Base-by-base conservation (phyloP, 2,113 vertebrate species). In the Ellobius talpinus region DNA sequence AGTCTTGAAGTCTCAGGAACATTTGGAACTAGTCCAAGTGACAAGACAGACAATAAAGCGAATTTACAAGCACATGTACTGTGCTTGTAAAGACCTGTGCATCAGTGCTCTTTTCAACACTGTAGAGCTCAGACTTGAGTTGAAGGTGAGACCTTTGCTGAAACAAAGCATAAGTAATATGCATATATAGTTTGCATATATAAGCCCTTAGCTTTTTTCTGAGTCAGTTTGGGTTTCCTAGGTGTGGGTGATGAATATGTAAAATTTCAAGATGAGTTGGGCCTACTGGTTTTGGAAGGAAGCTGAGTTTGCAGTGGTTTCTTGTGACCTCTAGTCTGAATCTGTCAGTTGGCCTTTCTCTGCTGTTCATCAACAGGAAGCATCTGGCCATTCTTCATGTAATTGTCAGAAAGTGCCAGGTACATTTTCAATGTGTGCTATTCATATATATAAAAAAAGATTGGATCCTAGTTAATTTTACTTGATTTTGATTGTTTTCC, bases 341-440 rank as follows among this genome's bases (percentile, higher is more conserved):
- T 94, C 90, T 98, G 89, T 94, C 66, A 81, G 78, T 90, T 70
- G 81, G 8, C 87, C 91, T 74, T 96, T 96, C 81, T 97, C 91
- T 94, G 45, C 70, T 95, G 87, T 97, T 91, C 42, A 97, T 97
- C 96, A 97, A 98, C 97, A 98, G 97, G 97, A 98, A 98, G 94
- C 96, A 98, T 97, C 97, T 98, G 97, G 96, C 94, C 92, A 84
- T 95, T 96, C 81, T 96, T 95, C 17, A 89, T 96, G 86, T 93
- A 95, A 89, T 89, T 97, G 92, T 95, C 96, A 95, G 84, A 97
- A 96, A 97, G 96, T 89, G 65, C 95, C 89, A 95, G 95, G 86
- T 96, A 72, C 89, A 95, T 94, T 97, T 97, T 97, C 93, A 82
- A 95, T 96, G 76, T 93, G 95, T 88, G 66, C 88, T 92, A 13